These are phyloP conservation scores for Onychorhynchus coronatus DNA, from an alignment of 2,113 vertebrate genomes.

Conservation along the genomic window DNA sequence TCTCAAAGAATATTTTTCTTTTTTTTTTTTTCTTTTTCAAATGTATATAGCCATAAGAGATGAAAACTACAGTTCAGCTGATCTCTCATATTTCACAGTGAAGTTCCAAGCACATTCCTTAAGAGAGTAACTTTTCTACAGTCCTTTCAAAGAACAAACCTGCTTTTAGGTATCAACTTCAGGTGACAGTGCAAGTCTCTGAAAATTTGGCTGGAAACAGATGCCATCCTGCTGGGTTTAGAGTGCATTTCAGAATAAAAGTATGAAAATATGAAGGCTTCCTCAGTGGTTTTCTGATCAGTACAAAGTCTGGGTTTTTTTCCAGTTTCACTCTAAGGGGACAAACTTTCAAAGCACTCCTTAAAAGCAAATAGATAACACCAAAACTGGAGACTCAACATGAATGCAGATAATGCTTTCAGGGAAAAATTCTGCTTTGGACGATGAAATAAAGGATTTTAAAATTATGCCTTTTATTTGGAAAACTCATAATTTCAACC, in stretches of 20 bases:
- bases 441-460: background rate
- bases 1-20: background rate
- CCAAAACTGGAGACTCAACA: background rate
- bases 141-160: background rate
- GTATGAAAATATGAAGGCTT: background rate
- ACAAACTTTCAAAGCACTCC: background rate
- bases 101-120: background rate
- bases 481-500: background rate
- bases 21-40: background rate
- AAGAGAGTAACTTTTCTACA: background rate
- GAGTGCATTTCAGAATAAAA: background rate
- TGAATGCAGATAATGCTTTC: background rate
- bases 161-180: background rate
- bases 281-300: background rate
- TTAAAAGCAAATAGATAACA: background rate
- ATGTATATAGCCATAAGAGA: background rate
- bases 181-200: background rate
- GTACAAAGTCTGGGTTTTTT: background rate
- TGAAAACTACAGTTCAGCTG: background rate
- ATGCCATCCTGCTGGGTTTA: background rate
- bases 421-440: background rate
- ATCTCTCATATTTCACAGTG: background rate
- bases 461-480: background rate
- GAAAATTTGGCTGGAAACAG: background rate
- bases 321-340: background rate